phyloP scores from a whole-genome alignment of 2,888 invertebrate genomes.

The Stenotaenia linearis region DNA sequence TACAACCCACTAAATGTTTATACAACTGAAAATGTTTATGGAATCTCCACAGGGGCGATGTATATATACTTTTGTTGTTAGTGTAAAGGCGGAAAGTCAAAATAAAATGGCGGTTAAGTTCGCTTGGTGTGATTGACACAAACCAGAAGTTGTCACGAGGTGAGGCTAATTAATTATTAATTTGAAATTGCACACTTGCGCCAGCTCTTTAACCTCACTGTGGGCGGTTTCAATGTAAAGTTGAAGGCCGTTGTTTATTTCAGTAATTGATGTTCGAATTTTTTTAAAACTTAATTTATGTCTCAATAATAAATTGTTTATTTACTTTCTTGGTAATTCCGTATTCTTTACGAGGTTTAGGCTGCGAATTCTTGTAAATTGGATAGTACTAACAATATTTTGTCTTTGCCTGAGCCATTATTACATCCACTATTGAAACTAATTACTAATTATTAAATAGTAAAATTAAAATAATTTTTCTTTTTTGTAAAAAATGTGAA shows the following conservation, averaged over 20 bases:
- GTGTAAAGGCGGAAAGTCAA: neutral
- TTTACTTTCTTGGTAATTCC: no score
- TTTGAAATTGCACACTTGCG: neutral
- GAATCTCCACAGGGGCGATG: neutral
- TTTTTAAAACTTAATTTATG: neutral
- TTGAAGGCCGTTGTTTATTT: neutral
- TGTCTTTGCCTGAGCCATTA: no score
- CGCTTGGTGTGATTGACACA: neutral
- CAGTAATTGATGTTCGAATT: neutral
- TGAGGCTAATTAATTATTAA: constrained; percentile 11
- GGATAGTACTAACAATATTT: no score
- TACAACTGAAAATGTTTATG: constrained; percentile 7
- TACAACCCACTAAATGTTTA: constrained; percentile 21
- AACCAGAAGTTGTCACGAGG: neutral
- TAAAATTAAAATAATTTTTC: no score
- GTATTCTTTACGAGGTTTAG: no score
- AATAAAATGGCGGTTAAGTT: neutral
- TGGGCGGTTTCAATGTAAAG: neutral
- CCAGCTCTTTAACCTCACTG: neutral
- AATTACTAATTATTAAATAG: no score
- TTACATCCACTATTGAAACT: no score
- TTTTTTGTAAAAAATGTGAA: neutral
- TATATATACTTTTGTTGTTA: neutral
- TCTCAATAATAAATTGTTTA: neutral
- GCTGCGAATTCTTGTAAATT: no score